A percentile compares a stretch with the other conserved stretches of the same genome.
phyloP scores from a whole-genome alignment of 2,888 invertebrate species.

The Epirrhoe tristata region DNA sequence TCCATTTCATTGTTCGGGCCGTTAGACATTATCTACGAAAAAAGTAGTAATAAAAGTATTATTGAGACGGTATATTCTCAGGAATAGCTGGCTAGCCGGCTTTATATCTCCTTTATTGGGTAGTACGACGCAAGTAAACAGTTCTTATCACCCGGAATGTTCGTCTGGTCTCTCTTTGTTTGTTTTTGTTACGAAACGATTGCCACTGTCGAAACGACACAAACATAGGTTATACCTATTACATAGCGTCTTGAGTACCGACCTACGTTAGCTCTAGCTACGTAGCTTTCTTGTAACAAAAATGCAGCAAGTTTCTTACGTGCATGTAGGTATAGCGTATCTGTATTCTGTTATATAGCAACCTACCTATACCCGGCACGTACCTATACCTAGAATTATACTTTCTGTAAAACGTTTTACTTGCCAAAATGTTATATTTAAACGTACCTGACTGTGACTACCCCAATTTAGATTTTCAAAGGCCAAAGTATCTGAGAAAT shows the following conservation, averaged over 20 bases:
- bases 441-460: too few relatives aligned
- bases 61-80: conserved; percentile 44
- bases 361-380: too few relatives aligned
- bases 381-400: too few relatives aligned
- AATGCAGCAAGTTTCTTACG: too few relatives aligned
- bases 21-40: neutral
- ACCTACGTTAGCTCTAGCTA: too few relatives aligned
- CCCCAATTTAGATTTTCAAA: too few relatives aligned
- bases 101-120: conserved; percentile 74
- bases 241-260: neutral
- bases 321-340: too few relatives aligned
- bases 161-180: neutral
- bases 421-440: too few relatives aligned
- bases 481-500: too few relatives aligned
- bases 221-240: neutral
- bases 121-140: conserved; percentile 66
- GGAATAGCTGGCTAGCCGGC: conserved; percentile 38
- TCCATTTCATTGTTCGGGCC: neutral
- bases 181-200: neutral
- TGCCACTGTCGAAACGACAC: neutral
- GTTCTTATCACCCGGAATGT: conserved; percentile 23
- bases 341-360: too few relatives aligned
- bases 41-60: neutral
- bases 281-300: too few relatives aligned
- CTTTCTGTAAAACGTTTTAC: too few relatives aligned